Percentiles rank a stretch among this genome's conserved stretches.
Conservation (phyloP, 2,797 vertebrate species). For the Onychomys torridus region DNA sequence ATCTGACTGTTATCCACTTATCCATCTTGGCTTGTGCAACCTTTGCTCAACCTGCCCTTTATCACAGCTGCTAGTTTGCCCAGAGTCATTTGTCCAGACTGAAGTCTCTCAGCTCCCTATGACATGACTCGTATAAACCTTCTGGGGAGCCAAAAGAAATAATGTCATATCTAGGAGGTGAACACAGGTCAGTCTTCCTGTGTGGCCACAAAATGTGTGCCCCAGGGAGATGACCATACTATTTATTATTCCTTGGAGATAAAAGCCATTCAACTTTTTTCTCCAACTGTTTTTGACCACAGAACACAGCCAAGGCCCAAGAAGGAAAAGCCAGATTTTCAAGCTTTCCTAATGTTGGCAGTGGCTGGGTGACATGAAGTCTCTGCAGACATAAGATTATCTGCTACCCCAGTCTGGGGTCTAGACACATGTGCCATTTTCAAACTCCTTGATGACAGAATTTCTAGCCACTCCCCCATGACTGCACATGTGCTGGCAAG, state of each 20-base stretch:
- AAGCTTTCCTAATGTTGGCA: not conserved
- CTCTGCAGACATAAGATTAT: not conserved
- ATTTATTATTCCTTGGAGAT: not conserved
- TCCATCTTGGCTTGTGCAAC: not conserved
- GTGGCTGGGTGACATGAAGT: not conserved
- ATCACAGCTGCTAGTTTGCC: slow-evolving; percentile 23
- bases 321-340: not conserved
- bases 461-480: no score
- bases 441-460: not conserved
- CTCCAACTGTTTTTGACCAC: not conserved
- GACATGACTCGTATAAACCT: not conserved
- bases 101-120: not conserved
- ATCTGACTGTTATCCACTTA: not conserved
- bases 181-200: slow-evolving; percentile 36
- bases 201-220: slow-evolving; percentile 26
- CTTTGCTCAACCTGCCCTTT: slow-evolving; percentile 36
- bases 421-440: not conserved
- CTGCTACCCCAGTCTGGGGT: not conserved
- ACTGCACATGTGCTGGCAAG: no score
- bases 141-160: slow-evolving; percentile 42
- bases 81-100: slow-evolving; percentile 43
- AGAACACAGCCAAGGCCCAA: not conserved
- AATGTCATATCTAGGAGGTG: not conserved
- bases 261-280: not conserved
- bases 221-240: not conserved